phyloP scores from a whole-genome alignment of 2,113 vertebrate species.

The Centropristis striata region DNA sequence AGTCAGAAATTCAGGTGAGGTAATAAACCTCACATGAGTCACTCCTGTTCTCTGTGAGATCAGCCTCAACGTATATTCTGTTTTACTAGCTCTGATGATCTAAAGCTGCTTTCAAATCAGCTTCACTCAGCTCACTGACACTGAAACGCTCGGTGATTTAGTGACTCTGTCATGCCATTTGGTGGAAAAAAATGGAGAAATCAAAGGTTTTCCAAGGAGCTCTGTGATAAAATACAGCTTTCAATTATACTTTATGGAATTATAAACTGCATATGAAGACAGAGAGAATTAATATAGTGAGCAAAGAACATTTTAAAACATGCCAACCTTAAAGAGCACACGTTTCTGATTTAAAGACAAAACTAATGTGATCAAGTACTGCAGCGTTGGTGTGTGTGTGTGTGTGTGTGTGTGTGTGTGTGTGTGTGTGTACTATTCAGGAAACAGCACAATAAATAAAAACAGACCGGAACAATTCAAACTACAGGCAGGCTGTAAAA shows the following conservation, averaged over 20 bases:
- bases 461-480: conserved; percentile 73
- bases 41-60: too few relatives aligned
- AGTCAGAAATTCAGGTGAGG: background rate
- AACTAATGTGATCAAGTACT: conserved; percentile 54
- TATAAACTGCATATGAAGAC: conserved; percentile 43
- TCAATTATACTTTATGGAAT: conserved; percentile 45
- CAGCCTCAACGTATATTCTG: too few relatives aligned
- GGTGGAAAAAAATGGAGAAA: background rate
- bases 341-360: conserved; percentile 63
- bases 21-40: too few relatives aligned
- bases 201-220: conserved; percentile 3
- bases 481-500: conserved; percentile 52
- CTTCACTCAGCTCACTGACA: background rate
- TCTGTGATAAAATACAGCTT: conserved; percentile 36
- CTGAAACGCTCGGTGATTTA: background rate
- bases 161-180: too few relatives aligned
- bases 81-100: background rate
- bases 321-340: conserved; percentile 48
- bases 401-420: conserved; percentile 30
- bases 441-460: conserved; percentile 68
- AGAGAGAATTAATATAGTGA: conserved; percentile 39
- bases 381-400: conserved; percentile 20
- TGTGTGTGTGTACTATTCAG: conserved; percentile 4
- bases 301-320: conserved; percentile 42
- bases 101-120: background rate